These are phyloP conservation scores for Sussaba pulchella DNA, from an alignment of 2,888 invertebrate genomes.

Conservation along the genomic window DNA sequence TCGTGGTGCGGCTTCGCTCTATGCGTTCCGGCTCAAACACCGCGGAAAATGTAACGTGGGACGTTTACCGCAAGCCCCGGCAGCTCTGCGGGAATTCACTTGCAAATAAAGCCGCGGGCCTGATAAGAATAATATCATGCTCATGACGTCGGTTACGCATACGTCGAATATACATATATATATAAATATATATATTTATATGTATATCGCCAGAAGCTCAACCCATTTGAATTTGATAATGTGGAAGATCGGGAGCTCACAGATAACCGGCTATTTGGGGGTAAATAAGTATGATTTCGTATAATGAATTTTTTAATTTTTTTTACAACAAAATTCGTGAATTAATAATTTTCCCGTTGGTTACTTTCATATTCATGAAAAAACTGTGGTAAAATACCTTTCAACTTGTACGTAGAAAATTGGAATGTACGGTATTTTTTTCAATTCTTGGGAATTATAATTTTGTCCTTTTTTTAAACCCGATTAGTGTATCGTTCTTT, in stretches of 20 bases:
- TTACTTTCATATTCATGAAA: too few species aligned
- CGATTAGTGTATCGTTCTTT: too few species aligned
- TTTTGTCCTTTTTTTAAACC: too few species aligned
- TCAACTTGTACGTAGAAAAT: too few species aligned
- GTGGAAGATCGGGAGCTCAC: constrained; percentile 1
- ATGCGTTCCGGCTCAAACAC: constrained; percentile 18
- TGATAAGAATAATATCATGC: constrained; percentile 62
- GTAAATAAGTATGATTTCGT: background rate
- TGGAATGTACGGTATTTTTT: too few species aligned
- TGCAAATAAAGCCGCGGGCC: constrained; percentile 57
- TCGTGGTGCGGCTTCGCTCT: constrained; percentile 1
- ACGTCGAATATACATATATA: background rate
- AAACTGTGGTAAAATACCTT: too few species aligned
- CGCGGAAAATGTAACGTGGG: constrained; percentile 38
- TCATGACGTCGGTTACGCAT: constrained; percentile 21
- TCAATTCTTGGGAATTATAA: too few species aligned
- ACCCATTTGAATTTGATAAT: constrained; percentile 57
- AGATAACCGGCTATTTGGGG: background rate
- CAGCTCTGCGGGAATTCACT: constrained; percentile 52
- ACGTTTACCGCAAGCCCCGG: constrained; percentile 44
- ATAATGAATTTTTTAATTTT: background rate
- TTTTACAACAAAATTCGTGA: too few species aligned
- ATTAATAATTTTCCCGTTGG: too few species aligned
- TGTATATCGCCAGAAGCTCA: constrained; percentile 11
- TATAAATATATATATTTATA: constrained; percentile 10